These are phyloP conservation scores for Drosophila stalkeri DNA, from an alignment of 2,888 invertebrate species.

Conservation along the genomic window DNA sequence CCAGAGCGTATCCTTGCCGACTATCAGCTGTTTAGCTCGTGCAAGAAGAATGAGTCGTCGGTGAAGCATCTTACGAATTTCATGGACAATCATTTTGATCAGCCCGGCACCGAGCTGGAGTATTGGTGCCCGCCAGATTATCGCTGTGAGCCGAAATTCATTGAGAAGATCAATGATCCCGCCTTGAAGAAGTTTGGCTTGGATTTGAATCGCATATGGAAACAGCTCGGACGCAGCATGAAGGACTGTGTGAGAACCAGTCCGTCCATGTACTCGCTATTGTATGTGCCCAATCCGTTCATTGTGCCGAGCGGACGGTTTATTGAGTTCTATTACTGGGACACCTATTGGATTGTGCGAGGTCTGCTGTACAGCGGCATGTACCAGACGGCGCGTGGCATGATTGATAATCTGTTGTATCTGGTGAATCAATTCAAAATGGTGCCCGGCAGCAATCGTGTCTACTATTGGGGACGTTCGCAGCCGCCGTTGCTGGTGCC, in stretches of 20 bases:
- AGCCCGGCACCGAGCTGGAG: constrained; percentile 45
- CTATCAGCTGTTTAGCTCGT: constrained; percentile 86
- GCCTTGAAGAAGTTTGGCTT: constrained; percentile 90
- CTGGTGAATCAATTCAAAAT: constrained; percentile 92
- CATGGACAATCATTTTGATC: constrained; percentile 60
- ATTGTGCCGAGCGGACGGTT: constrained; percentile 96
- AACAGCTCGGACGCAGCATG: constrained; percentile 90
- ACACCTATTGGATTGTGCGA: constrained; percentile 96
- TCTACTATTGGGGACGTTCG: constrained; percentile 94
- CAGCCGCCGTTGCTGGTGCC: constrained; percentile 93
- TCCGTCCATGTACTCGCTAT: constrained; percentile 92
- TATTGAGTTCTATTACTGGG: constrained; percentile 97
- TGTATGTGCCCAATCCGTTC: constrained; percentile 93
- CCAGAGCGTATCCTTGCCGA: constrained; percentile 88
- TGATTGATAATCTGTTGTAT: constrained; percentile 93
- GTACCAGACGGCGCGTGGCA: constrained; percentile 91
- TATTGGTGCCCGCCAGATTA: constrained; percentile 55
- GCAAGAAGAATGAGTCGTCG: constrained; percentile 59
- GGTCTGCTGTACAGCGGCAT: constrained; percentile 95
- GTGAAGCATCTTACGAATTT: constrained; percentile 47
- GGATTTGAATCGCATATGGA: constrained; percentile 91
- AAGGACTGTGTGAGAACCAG: constrained; percentile 89
- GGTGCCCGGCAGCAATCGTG: constrained; percentile 95
- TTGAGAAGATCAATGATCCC: constrained; percentile 89
- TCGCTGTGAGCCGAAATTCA: constrained; percentile 82